phyloP scores from a whole-genome alignment of 1,140 invertebrate genomes.

The Rhynchophorus ferrugineus region DNA sequence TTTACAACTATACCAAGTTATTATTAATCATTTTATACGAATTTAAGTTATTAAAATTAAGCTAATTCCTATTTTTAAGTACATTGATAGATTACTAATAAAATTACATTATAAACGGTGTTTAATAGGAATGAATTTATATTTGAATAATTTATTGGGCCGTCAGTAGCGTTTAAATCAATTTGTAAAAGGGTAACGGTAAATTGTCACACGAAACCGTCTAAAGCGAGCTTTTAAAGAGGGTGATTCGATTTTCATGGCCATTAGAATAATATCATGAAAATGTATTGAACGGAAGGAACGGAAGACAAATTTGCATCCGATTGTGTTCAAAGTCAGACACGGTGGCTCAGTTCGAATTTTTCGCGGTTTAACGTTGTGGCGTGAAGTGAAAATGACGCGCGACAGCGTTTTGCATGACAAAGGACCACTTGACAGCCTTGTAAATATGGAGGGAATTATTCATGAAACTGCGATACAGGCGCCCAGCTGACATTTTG shows the following conservation, averaged over 20 bases:
- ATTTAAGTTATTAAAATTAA: no score
- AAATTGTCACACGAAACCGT: neutral
- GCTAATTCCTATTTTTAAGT: no score
- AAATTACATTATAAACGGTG: no score
- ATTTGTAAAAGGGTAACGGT: no score
- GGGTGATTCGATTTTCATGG: constrained; percentile 16
- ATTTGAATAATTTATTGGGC: no score
- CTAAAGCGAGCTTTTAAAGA: neutral
- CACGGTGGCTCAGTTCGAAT: constrained; percentile 25
- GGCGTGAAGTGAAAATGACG: constrained; percentile 39
- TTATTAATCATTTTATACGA: no score
- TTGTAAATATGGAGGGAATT: constrained; percentile 43
- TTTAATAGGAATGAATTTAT: no score
- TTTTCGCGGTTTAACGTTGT: constrained; percentile 36
- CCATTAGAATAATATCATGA: constrained; percentile 21
- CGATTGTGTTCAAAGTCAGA: constrained; percentile 34
- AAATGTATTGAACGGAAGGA: constrained; percentile 23
- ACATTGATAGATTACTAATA: no score
- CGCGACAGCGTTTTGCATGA: constrained; percentile 43
- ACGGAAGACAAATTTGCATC: constrained; percentile 36
- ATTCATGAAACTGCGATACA: constrained; percentile 43
- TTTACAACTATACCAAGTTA: no score
- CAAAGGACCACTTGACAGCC: constrained; percentile 42
- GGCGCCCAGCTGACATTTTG: constrained; percentile 39
- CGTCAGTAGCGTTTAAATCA: no score